Evolutionary conservation across 2,888 invertebrate species (phyloP).

Genomic region (Parasteatoda lunata): DNA sequence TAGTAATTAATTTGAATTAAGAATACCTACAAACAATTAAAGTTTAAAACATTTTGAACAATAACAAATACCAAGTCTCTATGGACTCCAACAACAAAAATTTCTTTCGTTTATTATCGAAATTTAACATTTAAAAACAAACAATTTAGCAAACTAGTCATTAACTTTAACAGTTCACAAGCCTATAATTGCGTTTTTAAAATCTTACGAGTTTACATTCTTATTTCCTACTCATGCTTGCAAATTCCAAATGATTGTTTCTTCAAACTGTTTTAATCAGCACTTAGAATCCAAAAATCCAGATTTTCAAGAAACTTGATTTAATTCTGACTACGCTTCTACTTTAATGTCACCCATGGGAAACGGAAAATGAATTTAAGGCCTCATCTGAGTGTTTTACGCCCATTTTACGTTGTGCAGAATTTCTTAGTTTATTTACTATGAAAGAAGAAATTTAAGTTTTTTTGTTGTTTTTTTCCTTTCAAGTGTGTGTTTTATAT

Average conservation of each 20-base stretch:
- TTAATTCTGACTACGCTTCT: background rate
- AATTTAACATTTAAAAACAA: too few relatives aligned
- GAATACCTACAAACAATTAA: too few relatives aligned
- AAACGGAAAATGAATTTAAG: constrained; percentile 27
- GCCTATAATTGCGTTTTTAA: background rate
- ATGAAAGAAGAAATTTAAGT: background rate
- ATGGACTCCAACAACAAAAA: too few relatives aligned
- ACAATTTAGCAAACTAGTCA: too few relatives aligned
- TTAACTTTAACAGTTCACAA: too few relatives aligned
- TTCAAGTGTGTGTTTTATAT: background rate
- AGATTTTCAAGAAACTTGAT: constrained; percentile 16
- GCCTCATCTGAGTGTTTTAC: background rate
- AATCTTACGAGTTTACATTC: constrained; percentile 3
- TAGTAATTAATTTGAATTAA: too few relatives aligned
- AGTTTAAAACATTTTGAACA: too few relatives aligned
- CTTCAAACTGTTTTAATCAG: constrained; percentile 18
- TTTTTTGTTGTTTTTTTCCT: background rate
- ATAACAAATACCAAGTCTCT: too few relatives aligned
- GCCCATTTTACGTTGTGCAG: background rate
- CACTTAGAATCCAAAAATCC: constrained; percentile 13
- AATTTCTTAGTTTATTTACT: background rate
- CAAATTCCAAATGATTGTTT: background rate
- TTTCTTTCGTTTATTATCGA: too few relatives aligned
- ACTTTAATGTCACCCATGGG: constrained; percentile 9
- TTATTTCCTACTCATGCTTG: constrained; percentile 7